Percentiles rank a stretch among this genome's conserved stretches.
Conservation (phyloP, 2,797 vertebrate species). For the Rhynchonycteris naso region DNA sequence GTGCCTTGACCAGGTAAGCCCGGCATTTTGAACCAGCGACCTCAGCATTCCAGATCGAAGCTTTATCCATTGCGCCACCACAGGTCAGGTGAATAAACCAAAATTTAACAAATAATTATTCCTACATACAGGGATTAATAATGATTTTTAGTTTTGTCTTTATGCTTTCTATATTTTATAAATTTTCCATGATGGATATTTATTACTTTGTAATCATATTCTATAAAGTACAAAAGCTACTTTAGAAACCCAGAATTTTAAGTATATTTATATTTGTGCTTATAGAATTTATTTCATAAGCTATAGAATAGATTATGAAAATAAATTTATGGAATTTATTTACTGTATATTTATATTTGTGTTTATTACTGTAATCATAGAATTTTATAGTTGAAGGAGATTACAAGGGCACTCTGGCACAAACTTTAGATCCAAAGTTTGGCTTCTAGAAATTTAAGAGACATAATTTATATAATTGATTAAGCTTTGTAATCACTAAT, state of each 20-base stretch:
- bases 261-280: background rate
- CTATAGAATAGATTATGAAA: background rate
- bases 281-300: background rate
- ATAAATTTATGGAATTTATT: background rate
- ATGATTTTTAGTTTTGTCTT: slow-evolving; percentile 31
- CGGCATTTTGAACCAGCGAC: no score
- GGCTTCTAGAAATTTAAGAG: slow-evolving; percentile 32
- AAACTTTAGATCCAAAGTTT: slow-evolving; percentile 40
- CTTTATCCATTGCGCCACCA: no score
- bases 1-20: no score
- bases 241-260: slow-evolving; percentile 40
- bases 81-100: no score
- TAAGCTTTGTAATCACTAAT: slow-evolving; percentile 21
- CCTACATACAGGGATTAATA: background rate
- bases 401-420: background rate
- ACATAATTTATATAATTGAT: background rate
- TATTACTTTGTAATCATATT: slow-evolving; percentile 25
- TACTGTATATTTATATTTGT: background rate
- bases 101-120: background rate
- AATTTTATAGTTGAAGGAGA: background rate
- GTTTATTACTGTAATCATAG: slow-evolving; percentile 20
- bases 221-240: slow-evolving; percentile 29
- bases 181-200: background rate
- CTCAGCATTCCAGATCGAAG: no score
- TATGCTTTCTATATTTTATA: background rate